Conservation (phyloP, 2,113 vertebrate species). For the Nothoprocta perdicaria region DNA sequence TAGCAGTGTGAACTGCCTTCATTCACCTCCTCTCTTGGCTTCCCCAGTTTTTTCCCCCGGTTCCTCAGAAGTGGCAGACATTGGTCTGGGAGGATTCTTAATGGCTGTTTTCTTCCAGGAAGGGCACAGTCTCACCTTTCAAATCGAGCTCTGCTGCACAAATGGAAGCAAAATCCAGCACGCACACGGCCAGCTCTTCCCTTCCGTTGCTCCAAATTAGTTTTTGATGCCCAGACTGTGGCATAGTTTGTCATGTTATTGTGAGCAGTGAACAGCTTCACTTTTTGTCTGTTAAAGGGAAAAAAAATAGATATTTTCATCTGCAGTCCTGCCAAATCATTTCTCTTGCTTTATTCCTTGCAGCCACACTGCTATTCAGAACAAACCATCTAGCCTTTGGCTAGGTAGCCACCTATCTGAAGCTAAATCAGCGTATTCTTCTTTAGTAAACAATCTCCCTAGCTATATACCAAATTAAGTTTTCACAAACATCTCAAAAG, state of each 20-base stretch:
- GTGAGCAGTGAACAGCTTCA: constrained; percentile 96
- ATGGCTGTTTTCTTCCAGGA: background rate
- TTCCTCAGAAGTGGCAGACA: background rate
- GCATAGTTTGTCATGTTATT: constrained; percentile 99
- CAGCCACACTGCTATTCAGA: background rate
- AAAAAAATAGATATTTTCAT: background rate
- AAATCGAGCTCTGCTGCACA: constrained; percentile 92
- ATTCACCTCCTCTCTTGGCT: background rate
- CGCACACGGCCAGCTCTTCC: constrained; percentile 90
- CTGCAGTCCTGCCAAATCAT: background rate
- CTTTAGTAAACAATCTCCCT: background rate
- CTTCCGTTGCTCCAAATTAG: constrained; percentile 95
- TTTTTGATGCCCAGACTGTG: constrained; percentile 97
- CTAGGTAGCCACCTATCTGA: background rate
- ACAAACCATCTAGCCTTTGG: background rate
- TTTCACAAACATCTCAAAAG: background rate
- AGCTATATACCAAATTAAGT: background rate
- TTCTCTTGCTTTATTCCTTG: background rate
- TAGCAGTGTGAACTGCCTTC: background rate
- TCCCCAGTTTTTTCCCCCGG: background rate
- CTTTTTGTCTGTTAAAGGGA: constrained; percentile 86
- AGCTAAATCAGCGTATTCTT: background rate
- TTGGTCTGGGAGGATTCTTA: background rate
- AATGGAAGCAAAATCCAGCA: constrained; percentile 92
- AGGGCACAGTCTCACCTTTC: constrained; percentile 78